Evolutionary conservation across 2,888 invertebrate genomes (phyloP).

Genomic region (Stictocephala bisonia): DNA sequence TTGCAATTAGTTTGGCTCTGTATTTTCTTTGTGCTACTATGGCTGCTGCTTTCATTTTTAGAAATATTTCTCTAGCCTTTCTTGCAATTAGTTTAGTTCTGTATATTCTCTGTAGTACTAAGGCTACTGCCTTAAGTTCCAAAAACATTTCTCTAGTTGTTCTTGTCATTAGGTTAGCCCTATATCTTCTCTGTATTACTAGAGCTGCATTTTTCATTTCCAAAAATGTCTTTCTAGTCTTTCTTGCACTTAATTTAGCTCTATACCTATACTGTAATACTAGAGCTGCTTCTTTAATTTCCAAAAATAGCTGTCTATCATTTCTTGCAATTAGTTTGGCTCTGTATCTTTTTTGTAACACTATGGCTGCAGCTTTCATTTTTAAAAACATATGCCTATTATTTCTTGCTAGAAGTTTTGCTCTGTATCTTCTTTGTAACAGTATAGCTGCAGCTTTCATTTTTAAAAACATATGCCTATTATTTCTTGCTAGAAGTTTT

Average conservation of each 20-base stretch:
- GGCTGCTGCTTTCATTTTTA: too few relatives aligned
- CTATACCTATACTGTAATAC: constrained; percentile 49
- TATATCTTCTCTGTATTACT: constrained; percentile 62
- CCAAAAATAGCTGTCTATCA: background rate
- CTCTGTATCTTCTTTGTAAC: constrained; percentile 42
- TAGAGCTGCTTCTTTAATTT: constrained; percentile 1
- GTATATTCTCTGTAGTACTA: background rate
- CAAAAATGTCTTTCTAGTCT: constrained; percentile 32
- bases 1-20: too few relatives aligned
- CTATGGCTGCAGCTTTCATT: background rate
- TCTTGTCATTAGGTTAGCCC: background rate
- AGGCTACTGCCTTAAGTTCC: background rate
- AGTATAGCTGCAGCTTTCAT: constrained; percentile 12
- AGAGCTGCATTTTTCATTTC: constrained; percentile 53
- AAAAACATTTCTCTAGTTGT: background rate
- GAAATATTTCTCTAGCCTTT: background rate
- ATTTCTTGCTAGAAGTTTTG: constrained; percentile 60
- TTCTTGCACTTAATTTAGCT: constrained; percentile 40
- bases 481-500: background rate
- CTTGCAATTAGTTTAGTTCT: background rate
- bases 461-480: background rate
- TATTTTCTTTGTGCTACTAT: too few relatives aligned
- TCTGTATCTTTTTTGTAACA: constrained; percentile 23
- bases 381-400: constrained; percentile 50
- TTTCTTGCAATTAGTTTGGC: background rate